Base-by-base conservation (phyloP, 2,888 invertebrate species). In the Stictocephala bisonia region DNA sequence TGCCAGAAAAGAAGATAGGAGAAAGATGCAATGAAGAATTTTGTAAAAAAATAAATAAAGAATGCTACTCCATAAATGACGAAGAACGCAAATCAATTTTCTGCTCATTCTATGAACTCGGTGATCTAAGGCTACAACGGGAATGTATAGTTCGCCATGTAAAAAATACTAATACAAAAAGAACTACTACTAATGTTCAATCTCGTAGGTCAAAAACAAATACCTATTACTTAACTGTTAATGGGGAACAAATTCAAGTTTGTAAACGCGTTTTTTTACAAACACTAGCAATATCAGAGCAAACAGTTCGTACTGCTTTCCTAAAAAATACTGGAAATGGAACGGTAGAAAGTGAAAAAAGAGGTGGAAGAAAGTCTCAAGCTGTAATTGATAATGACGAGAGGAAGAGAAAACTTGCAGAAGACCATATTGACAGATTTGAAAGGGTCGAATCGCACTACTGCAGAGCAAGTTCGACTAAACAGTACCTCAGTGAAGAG, bases 391-490 rank as follows among this genome's bases (percentile, higher is more conserved):
- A 44, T 66, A 48, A 48, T 9, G 26, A 66, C 27, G 27, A 48
- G 27, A 41, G 9, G 11, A 41, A 27, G 15, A 15, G 41, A 48
- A 24, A 27, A 26, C 48, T 27, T 66, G n/a, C 26, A 44, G 27
- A 24, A 44, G 44, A 66, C 7, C 40, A 66, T 41, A 66, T 48
- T 44, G 48, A 66, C 20, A 1, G 41, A 24, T 66, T 44, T 44
- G 26, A n/a, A 13, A 66, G 44, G 15, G 66, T 66, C 26, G 44
- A 24, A 66, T 66, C 44, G 11, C 66, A 44, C 26, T 66, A 66
- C 15, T 66, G 66, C 18, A 24, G 44, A 29, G 48, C 41, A 27
- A 44, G 44, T 44, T 66, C 44, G 3, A 66, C 24, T 48, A 66
- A 41, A 66, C 27, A 44, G 15, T 66, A 66, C 27, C 31, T 29